Conservation (phyloP, 2,888 invertebrate species). For the Acanthosepion esculentum region DNA sequence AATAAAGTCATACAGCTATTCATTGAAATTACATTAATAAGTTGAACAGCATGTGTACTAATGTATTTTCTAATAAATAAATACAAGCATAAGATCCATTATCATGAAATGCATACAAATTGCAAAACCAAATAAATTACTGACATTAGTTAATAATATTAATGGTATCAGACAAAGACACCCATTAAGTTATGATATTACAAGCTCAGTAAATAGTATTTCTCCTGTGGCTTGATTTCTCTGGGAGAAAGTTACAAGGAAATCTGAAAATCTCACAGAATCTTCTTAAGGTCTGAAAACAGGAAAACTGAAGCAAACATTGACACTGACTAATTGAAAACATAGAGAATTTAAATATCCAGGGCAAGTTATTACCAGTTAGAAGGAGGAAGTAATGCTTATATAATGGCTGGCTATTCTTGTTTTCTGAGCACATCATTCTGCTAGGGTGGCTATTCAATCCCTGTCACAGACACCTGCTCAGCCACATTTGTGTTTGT, state of each 20-base stretch:
- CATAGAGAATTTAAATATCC: background rate
- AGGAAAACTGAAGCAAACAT: no score
- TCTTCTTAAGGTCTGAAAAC: background rate
- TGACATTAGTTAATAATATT: background rate
- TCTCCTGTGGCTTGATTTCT: background rate
- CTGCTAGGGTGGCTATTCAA: no score
- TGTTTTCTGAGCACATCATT: no score
- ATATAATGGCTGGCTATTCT: background rate
- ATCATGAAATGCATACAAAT: background rate
- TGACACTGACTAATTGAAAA: background rate
- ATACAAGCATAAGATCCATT: background rate
- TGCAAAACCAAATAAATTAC: background rate
- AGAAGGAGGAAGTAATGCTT: background rate
- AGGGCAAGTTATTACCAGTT: background rate
- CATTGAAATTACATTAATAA: background rate
- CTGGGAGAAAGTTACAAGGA: background rate
- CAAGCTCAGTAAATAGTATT: background rate
- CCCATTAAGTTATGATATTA: background rate
- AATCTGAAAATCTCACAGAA: background rate
- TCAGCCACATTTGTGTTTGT: no score
- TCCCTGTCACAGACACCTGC: no score
- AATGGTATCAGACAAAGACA: background rate
- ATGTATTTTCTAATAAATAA: background rate
- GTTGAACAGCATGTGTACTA: background rate
- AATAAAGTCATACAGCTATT: background rate